A percentile compares a stretch with the other conserved stretches of the same genome.
phyloP scores from a whole-genome alignment of 2,888 invertebrate genomes.

The Timandra comae region DNA sequence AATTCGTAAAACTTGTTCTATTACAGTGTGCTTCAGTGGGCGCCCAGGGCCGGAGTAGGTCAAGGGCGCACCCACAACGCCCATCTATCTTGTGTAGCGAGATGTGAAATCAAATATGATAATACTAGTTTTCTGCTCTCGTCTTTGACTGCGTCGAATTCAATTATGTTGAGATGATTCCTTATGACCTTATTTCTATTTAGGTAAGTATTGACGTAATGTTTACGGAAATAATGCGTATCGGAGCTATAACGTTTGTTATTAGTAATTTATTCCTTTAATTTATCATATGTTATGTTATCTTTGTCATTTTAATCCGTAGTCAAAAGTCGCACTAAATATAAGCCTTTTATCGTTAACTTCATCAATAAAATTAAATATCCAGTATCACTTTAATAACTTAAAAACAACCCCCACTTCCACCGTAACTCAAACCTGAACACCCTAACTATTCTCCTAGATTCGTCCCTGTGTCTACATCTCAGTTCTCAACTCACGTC shows the following conservation, averaged over 20 bases:
- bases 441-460: too few species aligned
- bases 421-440: background rate
- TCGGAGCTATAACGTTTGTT: too few species aligned
- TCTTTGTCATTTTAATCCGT: too few species aligned
- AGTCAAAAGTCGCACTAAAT: too few species aligned
- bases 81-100: background rate
- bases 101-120: background rate
- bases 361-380: too few species aligned
- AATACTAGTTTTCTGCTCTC: too few species aligned
- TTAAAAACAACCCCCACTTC: background rate
- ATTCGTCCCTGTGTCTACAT: constrained; percentile 9
- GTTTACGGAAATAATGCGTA: too few species aligned
- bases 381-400: background rate
- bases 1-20: constrained; percentile 19
- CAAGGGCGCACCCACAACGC: background rate
- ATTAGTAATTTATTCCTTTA: too few species aligned
- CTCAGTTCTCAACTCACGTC: constrained; percentile 38
- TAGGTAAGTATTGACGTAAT: background rate
- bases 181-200: background rate
- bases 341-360: too few species aligned
- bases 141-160: too few species aligned
- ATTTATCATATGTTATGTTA: too few species aligned
- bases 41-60: constrained; percentile 5
- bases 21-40: constrained; percentile 17
- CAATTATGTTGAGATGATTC: too few species aligned